Conservation (phyloP, 2,797 vertebrate species). For the Sebastes trivittatus region DNA sequence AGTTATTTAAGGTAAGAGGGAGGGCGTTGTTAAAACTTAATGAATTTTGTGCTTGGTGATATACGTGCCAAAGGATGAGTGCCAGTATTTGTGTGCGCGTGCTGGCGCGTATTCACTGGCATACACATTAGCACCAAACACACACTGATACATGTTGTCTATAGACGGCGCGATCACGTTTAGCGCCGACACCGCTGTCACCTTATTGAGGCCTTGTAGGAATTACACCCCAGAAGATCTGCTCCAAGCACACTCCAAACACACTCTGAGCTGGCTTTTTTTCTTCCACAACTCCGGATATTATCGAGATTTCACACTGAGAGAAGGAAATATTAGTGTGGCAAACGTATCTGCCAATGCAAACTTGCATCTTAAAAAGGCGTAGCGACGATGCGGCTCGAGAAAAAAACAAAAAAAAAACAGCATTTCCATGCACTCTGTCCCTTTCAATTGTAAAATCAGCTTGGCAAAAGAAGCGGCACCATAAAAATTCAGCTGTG, state of each 20-base stretch:
- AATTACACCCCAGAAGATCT: conserved; percentile 76
- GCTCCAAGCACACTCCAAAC: conserved; percentile 67
- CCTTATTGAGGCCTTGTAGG: conserved; percentile 77
- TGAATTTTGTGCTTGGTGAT: conserved; percentile 54
- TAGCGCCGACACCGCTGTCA: conserved; percentile 69
- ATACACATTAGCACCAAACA: conserved; percentile 1
- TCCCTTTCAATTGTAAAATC: conserved; percentile 87
- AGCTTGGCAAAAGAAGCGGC: conserved; percentile 87
- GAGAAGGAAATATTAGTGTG: conserved; percentile 84
- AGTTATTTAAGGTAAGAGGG: conserved; percentile 66
- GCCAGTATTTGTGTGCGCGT: conserved; percentile 46
- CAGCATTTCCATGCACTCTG: conserved; percentile 81
- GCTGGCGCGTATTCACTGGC: conserved; percentile 21
- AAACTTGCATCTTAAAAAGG: conserved; percentile 83
- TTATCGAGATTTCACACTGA: conserved; percentile 83
- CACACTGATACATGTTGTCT: conserved; percentile 45
- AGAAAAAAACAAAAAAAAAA: conserved; percentile 36
- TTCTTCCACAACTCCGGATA: conserved; percentile 75
- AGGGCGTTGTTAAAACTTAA: conserved; percentile 51
- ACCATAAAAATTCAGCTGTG: conserved; percentile 88
- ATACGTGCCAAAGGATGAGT: conserved; percentile 40
- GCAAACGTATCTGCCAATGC: conserved; percentile 81
- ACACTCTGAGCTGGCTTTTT: conserved; percentile 70
- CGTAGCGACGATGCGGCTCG: conserved; percentile 74
- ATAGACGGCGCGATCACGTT: conserved; percentile 65